Conservation (phyloP, 2,113 vertebrate species). For the Cyprinodon brontotheroides region DNA sequence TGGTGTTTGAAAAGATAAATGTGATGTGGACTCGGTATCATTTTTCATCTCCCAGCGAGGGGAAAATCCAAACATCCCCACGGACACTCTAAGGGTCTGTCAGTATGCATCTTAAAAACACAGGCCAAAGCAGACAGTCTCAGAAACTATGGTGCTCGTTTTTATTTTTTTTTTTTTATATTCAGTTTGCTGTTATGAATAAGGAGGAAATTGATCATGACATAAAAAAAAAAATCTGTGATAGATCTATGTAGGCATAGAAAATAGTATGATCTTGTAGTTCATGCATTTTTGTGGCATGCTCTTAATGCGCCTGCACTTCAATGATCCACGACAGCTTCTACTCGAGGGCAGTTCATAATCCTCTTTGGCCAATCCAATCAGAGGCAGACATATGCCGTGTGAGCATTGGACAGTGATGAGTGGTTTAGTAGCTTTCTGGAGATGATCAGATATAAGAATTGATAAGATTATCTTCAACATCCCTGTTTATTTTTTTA, state of each 20-base stretch:
- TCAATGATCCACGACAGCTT: slow-evolving; percentile 41
- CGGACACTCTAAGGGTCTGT: slow-evolving; percentile 24
- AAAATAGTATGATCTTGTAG: neutral
- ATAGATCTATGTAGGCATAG: slow-evolving; percentile 33
- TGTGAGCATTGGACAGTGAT: slow-evolving; percentile 43
- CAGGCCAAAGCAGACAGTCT: neutral
- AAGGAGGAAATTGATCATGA: slow-evolving; percentile 15
- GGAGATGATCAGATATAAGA: slow-evolving; percentile 62
- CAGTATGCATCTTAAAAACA: slow-evolving; percentile 7
- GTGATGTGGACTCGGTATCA: slow-evolving; percentile 51
- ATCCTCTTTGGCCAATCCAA: slow-evolving; percentile 74
- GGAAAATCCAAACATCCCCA: slow-evolving; percentile 36
- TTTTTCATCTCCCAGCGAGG: slow-evolving; percentile 62
- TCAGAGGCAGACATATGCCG: slow-evolving; percentile 62
- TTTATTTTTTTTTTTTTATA: neutral
- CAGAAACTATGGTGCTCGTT: neutral
- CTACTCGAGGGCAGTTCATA: slow-evolving; percentile 55
- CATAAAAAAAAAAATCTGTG: slow-evolving; percentile 15
- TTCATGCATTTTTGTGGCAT: slow-evolving; percentile 32
- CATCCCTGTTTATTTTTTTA: slow-evolving; percentile 57
- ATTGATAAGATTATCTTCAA: slow-evolving; percentile 44
- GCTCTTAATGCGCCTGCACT: slow-evolving; percentile 39
- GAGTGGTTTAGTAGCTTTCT: slow-evolving; percentile 65
- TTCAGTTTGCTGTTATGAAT: neutral
- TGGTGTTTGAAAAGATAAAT: slow-evolving; percentile 67